phyloP scores from a whole-genome alignment of 92 coral and sea anemone genomes.

The Pocillopora grandis region DNA sequence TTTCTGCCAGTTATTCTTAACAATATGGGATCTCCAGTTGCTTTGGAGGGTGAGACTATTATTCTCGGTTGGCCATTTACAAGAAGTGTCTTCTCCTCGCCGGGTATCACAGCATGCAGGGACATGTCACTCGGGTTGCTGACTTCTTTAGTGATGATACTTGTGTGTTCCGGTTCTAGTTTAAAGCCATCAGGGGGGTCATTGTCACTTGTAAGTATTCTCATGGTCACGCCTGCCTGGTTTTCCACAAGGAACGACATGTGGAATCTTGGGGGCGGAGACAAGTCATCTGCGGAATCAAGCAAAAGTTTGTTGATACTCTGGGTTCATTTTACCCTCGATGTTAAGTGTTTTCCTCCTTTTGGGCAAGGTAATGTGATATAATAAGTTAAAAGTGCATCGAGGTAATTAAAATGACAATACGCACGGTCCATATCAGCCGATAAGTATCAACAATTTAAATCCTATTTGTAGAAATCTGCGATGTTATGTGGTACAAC shows the following conservation, averaged over 20 bases:
- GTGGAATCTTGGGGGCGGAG: slow-evolving; percentile 80
- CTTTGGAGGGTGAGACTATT: slow-evolving; percentile 66
- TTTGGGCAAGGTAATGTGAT: too few relatives aligned
- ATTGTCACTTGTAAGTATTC: slow-evolving; percentile 81
- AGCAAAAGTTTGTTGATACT: not conserved
- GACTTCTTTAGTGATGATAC: slow-evolving; percentile 77
- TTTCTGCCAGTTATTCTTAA: slow-evolving; percentile 45
- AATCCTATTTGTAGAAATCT: too few relatives aligned
- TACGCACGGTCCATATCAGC: too few relatives aligned
- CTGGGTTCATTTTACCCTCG: too few relatives aligned
- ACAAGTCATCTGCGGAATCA: slow-evolving; percentile 57
- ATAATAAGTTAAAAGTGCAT: too few relatives aligned
- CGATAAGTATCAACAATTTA: too few relatives aligned
- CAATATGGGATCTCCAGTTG: slow-evolving; percentile 67
- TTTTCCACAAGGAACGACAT: slow-evolving; percentile 72
- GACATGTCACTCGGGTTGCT: slow-evolving; percentile 57
- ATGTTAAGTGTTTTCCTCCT: too few relatives aligned
- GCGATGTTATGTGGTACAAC: too few relatives aligned
- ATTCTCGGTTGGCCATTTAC: slow-evolving; percentile 63
- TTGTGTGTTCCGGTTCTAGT: slow-evolving; percentile 61
- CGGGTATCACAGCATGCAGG: slow-evolving; percentile 80
- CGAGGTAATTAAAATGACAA: too few relatives aligned
- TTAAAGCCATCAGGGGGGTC: slow-evolving; percentile 87
- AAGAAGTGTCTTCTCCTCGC: slow-evolving; percentile 63
- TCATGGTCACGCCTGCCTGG: slow-evolving; percentile 53